Percentiles rank a stretch among this genome's conserved stretches.
These are phyloP conservation scores for Triplophysa siluroides DNA, from an alignment of 2,113 vertebrate genomes.

Conservation along the genomic window DNA sequence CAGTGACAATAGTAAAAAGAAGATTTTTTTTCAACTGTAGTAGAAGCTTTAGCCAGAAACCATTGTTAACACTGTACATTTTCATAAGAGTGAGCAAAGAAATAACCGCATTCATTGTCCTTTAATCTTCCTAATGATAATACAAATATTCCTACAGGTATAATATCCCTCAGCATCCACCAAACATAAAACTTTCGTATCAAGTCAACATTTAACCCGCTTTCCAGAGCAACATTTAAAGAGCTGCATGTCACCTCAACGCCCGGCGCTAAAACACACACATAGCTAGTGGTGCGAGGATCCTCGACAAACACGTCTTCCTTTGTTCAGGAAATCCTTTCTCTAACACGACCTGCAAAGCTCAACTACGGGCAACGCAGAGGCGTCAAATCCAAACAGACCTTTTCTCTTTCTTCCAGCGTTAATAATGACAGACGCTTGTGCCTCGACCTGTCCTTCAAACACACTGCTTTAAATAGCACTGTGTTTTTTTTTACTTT, in stretches of 20 bases:
- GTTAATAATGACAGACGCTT: slow-evolving; percentile 46
- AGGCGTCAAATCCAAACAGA: slow-evolving; percentile 52
- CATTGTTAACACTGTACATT: not conserved
- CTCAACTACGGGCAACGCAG: slow-evolving; percentile 51
- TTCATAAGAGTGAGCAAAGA: not conserved
- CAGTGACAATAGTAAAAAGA: not conserved
- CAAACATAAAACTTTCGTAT: slow-evolving; percentile 6
- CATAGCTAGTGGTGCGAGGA: slow-evolving; percentile 53
- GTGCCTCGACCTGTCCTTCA: slow-evolving; percentile 57
- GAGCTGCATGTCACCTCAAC: slow-evolving; percentile 49
- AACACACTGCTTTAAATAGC: slow-evolving; percentile 45
- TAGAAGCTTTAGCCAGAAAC: not conserved
- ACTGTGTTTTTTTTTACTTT: slow-evolving; percentile 24
- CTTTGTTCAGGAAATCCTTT: slow-evolving; percentile 62
- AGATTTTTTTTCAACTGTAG: too few species aligned
- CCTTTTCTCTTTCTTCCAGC: slow-evolving; percentile 40
- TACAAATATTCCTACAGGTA: not conserved
- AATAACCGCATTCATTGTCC: not conserved
- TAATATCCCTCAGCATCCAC: not conserved
- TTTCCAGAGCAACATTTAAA: slow-evolving; percentile 37
- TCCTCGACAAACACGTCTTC: slow-evolving; percentile 57
- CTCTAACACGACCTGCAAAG: slow-evolving; percentile 52
- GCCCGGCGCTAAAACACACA: slow-evolving; percentile 53
- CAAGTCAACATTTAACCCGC: slow-evolving; percentile 24
- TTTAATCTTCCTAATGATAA: not conserved